Evolutionary conservation across 2,888 invertebrate genomes (phyloP), one percentile per base, ranked within the genome.

Genomic region (Brachypalpus laphriformis): DNA sequence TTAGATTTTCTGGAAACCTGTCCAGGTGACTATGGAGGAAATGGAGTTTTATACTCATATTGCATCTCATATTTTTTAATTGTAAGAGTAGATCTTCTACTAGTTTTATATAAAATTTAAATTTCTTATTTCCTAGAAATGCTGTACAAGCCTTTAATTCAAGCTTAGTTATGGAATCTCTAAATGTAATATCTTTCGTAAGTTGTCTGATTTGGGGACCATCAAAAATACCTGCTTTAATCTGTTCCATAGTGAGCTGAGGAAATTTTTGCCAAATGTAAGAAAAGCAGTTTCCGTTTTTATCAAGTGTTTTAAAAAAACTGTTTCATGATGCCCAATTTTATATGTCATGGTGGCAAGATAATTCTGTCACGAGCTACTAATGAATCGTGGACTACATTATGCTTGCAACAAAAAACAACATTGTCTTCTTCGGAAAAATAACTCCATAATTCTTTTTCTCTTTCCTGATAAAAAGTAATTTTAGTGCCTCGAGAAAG

Each of bases 31-130:
- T n/a, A n/a, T n/a, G n/a, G n/a, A n/a, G n/a, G n/a, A n/a, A n/a
- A n/a, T n/a, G n/a, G n/a, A n/a, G 74, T 78, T 90, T 90, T 11
- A 89, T 75, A 47, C 87, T 88, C 89, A 89, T 90, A 42, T 86
- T 71, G 82, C 87, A 83, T 51, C 51, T 28, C 8, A 11, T 9
- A 5, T 22, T 28, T 25, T 31, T 56, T 56, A 56, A 56, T 16
- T 56, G 51, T 51, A 25, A 51, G 28, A 54, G 28, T 3, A 28
- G 51, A 14, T 54, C 25, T 54, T 28, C 51, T 25, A 49, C 49
- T 14, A 49, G 25, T 25, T 49, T 11, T 14, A 28, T 54, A 25
- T 54, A 54, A 56, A 34, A 5, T 2, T 56, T 16, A 2, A 34
- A 56, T 31, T 56, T 56, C 34, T 8, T 2, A 31, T 56, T 56